These are phyloP conservation scores for Papilio protenor DNA, from an alignment of 2,888 invertebrate genomes.

Conservation along the genomic window DNA sequence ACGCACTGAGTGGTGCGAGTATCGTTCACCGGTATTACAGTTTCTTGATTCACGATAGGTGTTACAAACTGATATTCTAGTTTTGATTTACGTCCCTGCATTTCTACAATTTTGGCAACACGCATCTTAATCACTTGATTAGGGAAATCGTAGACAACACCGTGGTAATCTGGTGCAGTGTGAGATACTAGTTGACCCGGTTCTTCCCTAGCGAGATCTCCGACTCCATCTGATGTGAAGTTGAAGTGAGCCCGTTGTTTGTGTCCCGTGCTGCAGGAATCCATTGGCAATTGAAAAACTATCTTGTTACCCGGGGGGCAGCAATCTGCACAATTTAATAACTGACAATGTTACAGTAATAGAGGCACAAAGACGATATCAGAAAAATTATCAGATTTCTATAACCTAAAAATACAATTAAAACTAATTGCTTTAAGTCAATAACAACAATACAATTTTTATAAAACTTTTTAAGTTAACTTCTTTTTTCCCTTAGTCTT, in stretches of 20 bases:
- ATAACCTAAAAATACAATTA: background rate
- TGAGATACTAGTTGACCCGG: constrained; percentile 65
- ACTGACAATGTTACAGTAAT: constrained; percentile 37
- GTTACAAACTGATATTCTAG: constrained; percentile 78
- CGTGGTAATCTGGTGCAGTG: constrained; percentile 65
- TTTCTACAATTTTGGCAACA: constrained; percentile 71
- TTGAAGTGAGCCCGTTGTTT: constrained; percentile 76
- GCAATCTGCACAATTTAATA: constrained; percentile 77
- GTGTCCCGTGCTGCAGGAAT: constrained; percentile 71
- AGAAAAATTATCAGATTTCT: constrained; percentile 1
- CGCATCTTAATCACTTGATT: constrained; percentile 75
- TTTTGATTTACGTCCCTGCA: constrained; percentile 73
- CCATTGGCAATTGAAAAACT: constrained; percentile 76
- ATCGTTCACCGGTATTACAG: constrained; percentile 65
- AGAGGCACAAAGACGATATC: background rate
- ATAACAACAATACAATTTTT: constrained; percentile 18
- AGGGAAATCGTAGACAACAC: constrained; percentile 71
- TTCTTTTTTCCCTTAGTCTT: constrained; percentile 58
- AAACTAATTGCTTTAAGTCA: background rate
- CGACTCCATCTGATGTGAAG: constrained; percentile 73
- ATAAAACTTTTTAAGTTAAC: constrained; percentile 4
- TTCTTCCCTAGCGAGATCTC: constrained; percentile 73
- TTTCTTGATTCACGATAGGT: constrained; percentile 60
- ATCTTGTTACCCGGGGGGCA: constrained; percentile 80
- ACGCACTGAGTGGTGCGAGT: constrained; percentile 72